Conservation (phyloP, 2,113 vertebrate genomes). For the Takifugu flavidus region DNA sequence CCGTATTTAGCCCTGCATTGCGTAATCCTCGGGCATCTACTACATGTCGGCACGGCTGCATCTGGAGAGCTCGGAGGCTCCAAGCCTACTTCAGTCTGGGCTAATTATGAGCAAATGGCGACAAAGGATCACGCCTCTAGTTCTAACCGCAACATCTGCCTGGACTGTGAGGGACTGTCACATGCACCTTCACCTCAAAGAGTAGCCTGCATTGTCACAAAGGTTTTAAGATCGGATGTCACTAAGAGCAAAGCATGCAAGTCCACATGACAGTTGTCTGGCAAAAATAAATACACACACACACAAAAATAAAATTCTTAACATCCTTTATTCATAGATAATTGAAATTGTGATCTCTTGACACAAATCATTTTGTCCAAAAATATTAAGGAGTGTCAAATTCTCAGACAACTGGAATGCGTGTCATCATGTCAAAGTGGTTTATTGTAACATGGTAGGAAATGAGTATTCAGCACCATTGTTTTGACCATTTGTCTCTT, state of each 20-base stretch:
- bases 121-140: no score
- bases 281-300: no score
- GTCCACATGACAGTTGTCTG: no score
- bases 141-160: no score
- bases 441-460: conserved; percentile 15
- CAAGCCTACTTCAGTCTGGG: conserved; percentile 8
- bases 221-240: conserved; percentile 8
- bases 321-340: no score
- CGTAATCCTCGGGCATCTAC: conserved; percentile 35
- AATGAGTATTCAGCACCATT: conserved; percentile 31
- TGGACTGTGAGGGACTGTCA: no score
- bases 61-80: conserved; percentile 28
- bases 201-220: conserved; percentile 31
- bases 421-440: conserved; percentile 9
- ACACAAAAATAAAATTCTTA: no score
- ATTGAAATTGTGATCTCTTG: no score
- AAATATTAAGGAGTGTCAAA: not conserved
- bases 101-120: not conserved
- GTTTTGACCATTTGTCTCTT: conserved; percentile 30
- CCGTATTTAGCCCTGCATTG: conserved; percentile 10
- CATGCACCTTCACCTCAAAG: conserved; percentile 21
- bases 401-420: conserved; percentile 21
- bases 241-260: not conserved
- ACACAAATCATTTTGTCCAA: no score
- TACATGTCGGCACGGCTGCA: conserved; percentile 23